A percentile compares a stretch with the other conserved stretches of the same genome.
Conservation (phyloP, 2,888 invertebrate genomes). For the Lissonota sp. region DNA sequence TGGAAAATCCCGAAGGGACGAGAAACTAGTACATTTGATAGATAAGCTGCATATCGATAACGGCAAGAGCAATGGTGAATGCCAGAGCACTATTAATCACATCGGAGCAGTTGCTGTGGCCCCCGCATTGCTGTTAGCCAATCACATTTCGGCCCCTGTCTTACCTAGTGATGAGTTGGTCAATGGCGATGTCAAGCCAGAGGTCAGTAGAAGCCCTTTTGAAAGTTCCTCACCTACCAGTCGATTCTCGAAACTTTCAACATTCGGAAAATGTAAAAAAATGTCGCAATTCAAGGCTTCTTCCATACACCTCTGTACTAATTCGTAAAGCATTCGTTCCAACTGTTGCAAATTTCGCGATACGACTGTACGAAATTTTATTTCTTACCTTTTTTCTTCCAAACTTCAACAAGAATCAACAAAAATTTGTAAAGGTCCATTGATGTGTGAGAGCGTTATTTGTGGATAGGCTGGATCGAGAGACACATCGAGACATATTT, state of each 20-base stretch:
- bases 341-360: not conserved
- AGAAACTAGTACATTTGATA: conserved; percentile 76
- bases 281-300: not conserved
- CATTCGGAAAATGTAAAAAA: not conserved
- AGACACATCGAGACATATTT: too few relatives aligned
- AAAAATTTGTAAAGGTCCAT: too few relatives aligned
- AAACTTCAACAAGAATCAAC: too few relatives aligned
- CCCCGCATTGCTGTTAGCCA: conserved; percentile 77
- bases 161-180: conserved; percentile 73
- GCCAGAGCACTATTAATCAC: conserved; percentile 72
- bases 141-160: conserved; percentile 75
- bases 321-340: not conserved
- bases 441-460: too few relatives aligned
- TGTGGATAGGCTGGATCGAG: too few relatives aligned
- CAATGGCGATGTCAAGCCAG: conserved; percentile 77
- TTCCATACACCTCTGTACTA: not conserved
- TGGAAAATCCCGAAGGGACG: conserved; percentile 74
- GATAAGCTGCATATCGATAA: conserved; percentile 80
- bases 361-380: too few relatives aligned
- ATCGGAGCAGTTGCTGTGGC: conserved; percentile 76
- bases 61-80: conserved; percentile 72
- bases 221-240: not conserved
- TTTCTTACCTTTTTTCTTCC: too few relatives aligned
- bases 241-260: conserved; percentile 18
- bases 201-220: conserved; percentile 67